Percentiles rank a stretch among this genome's conserved stretches.
phyloP scores from a whole-genome alignment of 1,140 invertebrate species.

The Neodiprion fabricii region DNA sequence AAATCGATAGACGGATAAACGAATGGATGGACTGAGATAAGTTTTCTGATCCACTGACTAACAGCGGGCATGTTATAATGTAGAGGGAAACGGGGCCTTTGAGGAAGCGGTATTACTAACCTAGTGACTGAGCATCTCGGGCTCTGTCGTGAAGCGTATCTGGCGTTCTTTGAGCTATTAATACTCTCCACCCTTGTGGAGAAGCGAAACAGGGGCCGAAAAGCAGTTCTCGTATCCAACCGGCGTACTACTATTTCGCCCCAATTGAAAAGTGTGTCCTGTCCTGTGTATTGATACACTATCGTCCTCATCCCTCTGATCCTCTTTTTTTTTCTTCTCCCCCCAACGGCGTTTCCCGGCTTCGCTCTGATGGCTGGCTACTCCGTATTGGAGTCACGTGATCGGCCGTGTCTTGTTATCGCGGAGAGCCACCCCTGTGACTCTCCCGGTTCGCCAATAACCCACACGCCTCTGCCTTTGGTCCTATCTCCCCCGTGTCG shows the following conservation, averaged over 20 bases:
- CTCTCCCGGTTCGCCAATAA: background rate
- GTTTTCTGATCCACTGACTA: too few species aligned
- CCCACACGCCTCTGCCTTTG: constrained; percentile 1
- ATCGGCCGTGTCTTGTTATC: constrained; percentile 37
- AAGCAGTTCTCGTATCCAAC: constrained; percentile 28
- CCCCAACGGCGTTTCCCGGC: constrained; percentile 8
- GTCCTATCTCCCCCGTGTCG: background rate
- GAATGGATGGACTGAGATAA: too few species aligned
- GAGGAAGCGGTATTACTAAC: background rate
- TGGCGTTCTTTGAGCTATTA: constrained; percentile 25
- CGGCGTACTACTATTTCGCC: constrained; percentile 34
- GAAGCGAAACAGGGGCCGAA: constrained; percentile 31
- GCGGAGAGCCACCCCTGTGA: constrained; percentile 22
- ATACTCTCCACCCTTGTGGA: constrained; percentile 29
- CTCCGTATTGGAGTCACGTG: constrained; percentile 41
- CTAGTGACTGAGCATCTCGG: background rate
- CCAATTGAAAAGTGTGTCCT: constrained; percentile 35
- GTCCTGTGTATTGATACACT: constrained; percentile 36
- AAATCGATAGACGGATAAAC: too few species aligned
- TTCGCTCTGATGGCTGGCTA: constrained; percentile 9
- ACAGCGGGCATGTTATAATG: too few species aligned
- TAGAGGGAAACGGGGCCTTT: too few species aligned
- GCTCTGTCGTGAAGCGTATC: background rate
- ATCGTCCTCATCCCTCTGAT: background rate
- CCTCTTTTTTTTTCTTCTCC: constrained; percentile 3